Percentiles rank a stretch among this genome's conserved stretches.
Conservation (phyloP, 2,797 vertebrate species). For the Esox lucius region DNA sequence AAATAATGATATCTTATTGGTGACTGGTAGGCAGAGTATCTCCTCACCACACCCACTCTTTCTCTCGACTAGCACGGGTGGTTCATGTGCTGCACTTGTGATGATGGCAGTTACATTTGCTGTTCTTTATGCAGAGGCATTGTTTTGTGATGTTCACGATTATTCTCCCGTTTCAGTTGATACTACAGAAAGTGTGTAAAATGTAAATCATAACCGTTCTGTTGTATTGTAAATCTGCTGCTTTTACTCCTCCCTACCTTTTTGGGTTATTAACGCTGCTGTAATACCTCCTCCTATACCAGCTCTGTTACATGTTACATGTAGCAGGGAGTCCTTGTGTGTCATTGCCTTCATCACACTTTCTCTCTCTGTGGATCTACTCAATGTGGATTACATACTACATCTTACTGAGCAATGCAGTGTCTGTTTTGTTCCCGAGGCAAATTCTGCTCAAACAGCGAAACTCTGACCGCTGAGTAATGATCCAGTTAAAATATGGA, state of each 20-base stretch:
- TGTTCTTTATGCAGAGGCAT: too few relatives aligned
- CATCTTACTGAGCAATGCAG: background rate
- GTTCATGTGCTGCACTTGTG: too few relatives aligned
- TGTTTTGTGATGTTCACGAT: too few relatives aligned
- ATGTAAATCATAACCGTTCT: too few relatives aligned
- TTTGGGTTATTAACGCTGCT: background rate
- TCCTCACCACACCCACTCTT: too few relatives aligned
- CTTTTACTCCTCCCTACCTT: background rate
- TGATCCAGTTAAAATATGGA: background rate
- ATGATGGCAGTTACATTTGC: too few relatives aligned
- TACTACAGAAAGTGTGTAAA: too few relatives aligned
- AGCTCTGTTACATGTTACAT: too few relatives aligned
- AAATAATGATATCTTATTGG: too few relatives aligned
- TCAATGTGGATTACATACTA: background rate
- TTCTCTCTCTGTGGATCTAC: background rate
- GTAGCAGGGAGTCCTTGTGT: background rate
- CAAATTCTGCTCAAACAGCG: background rate
- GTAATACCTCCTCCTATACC: background rate
- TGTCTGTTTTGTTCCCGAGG: background rate
- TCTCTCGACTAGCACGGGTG: too few relatives aligned
- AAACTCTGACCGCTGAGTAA: background rate
- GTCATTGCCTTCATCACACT: background rate
- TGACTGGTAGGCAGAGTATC: too few relatives aligned
- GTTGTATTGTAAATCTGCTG: background rate
- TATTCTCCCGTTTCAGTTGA: too few relatives aligned